Conservation (phyloP, 2,888 invertebrate genomes). For the Polyommatus iphigenia region DNA sequence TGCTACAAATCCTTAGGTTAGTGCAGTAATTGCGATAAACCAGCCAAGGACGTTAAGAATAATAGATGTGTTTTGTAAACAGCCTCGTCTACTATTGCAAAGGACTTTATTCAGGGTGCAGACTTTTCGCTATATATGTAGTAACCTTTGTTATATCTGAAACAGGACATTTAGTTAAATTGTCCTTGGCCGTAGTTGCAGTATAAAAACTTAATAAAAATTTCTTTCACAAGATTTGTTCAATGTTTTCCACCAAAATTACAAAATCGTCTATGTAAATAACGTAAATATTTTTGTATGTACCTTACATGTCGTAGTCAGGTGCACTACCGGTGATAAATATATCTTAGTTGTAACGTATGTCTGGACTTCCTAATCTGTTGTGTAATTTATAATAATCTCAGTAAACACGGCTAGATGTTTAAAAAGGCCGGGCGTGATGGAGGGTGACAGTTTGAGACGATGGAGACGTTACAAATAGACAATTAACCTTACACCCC, state of each 20-base stretch:
- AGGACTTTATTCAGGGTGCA: not conserved
- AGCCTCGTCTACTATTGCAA: constrained; percentile 26
- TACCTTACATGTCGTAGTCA: not conserved
- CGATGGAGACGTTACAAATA: constrained; percentile 60
- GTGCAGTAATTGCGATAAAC: constrained; percentile 38
- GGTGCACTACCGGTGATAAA: not conserved
- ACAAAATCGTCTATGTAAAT: no score
- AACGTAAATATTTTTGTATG: not conserved
- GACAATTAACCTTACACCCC: constrained; percentile 61
- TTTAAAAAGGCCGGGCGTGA: constrained; percentile 61
- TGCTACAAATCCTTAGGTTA: not conserved
- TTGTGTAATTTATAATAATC: constrained; percentile 44
- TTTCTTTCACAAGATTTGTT: not conserved
- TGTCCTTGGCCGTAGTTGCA: no score
- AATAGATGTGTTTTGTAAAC: constrained; percentile 51
- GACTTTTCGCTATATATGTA: not conserved
- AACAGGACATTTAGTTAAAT: no score
- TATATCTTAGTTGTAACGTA: not conserved
- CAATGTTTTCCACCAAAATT: not conserved
- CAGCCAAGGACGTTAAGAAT: constrained; percentile 42
- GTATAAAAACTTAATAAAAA: no score
- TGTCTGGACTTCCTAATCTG: constrained; percentile 27
- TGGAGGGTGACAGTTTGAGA: constrained; percentile 61
- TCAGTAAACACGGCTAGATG: constrained; percentile 56
- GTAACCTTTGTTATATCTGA: no score